phyloP scores from a whole-genome alignment of 2,797 vertebrate genomes.

The Macrochelys suwanniensis region DNA sequence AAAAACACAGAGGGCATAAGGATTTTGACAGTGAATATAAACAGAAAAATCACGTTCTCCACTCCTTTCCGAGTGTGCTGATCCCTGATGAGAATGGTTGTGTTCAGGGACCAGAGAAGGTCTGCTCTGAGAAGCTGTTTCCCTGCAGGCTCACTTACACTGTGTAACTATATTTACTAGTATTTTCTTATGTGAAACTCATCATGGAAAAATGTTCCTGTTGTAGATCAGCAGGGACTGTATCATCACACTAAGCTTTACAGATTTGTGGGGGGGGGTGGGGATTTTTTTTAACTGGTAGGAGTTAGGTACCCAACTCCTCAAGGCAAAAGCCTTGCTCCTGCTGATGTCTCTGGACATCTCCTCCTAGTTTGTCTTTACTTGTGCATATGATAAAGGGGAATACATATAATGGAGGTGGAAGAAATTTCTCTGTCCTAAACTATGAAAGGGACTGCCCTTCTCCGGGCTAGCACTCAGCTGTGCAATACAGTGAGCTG shows the following conservation, averaged over 20 bases:
- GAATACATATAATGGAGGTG: background rate
- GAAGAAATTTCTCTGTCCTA: background rate
- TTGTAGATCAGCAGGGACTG: constrained; percentile 52
- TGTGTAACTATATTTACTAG: constrained; percentile 50
- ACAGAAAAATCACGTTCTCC: constrained; percentile 12
- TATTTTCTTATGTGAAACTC: constrained; percentile 58
- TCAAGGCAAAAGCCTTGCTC: constrained; percentile 3
- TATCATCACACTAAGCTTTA: constrained; percentile 36
- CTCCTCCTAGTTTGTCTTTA: background rate
- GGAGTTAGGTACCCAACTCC: background rate
- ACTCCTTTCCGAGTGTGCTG: background rate
- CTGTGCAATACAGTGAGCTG: background rate
- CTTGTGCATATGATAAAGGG: background rate
- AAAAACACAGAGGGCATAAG: background rate
- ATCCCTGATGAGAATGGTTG: background rate
- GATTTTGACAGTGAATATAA: background rate
- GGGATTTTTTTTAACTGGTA: background rate
- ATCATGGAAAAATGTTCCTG: constrained; percentile 17
- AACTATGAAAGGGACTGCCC: background rate
- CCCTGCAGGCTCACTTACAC: constrained; percentile 41
- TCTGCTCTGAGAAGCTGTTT: constrained; percentile 38
- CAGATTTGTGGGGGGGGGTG: background rate
- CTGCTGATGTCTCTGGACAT: background rate
- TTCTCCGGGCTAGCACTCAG: background rate
- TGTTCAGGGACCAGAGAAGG: background rate